phyloP scores from a whole-genome alignment of 2,888 invertebrate genomes.

The Yponomeuta cagnagella region DNA sequence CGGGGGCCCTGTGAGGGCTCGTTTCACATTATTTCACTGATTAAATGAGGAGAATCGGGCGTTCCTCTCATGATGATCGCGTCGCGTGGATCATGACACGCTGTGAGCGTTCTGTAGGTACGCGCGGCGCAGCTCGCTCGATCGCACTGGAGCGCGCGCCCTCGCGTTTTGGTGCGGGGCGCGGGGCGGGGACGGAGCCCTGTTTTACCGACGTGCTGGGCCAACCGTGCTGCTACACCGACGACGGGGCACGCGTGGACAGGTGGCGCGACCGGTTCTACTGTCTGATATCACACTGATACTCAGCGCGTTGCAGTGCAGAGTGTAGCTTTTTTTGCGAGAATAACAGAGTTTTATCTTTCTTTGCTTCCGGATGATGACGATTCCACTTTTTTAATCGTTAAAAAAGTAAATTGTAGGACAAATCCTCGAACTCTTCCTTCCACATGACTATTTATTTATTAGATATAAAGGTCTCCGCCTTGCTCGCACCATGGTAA shows the following conservation, averaged over 20 bases:
- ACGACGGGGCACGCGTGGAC: conserved; percentile 34
- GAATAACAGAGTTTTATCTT: background rate
- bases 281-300: background rate
- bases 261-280: conserved; percentile 45
- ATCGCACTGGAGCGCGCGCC: conserved; percentile 52
- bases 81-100: conserved; percentile 55
- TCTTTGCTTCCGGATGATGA: background rate
- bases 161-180: conserved; percentile 33
- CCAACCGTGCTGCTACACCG: conserved; percentile 33
- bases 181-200: conserved; percentile 37
- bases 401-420: background rate
- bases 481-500: too few species aligned
- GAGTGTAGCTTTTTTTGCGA: background rate
- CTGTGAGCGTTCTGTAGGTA: conserved; percentile 39
- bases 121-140: conserved; percentile 65
- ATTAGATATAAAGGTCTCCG: too few species aligned
- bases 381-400: background rate
- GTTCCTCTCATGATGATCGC: conserved; percentile 60
- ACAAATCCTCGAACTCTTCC: too few species aligned
- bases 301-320: background rate
- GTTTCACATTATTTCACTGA: conserved; percentile 75
- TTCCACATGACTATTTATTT: too few species aligned
- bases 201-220: conserved; percentile 39
- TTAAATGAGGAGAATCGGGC: conserved; percentile 51
- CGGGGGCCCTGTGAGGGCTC: conserved; percentile 80